A percentile compares a stretch with the other conserved stretches of the same genome.
Evolutionary conservation across 2,888 invertebrate genomes (phyloP).

Genomic region (Pterobdella sp.): DNA sequence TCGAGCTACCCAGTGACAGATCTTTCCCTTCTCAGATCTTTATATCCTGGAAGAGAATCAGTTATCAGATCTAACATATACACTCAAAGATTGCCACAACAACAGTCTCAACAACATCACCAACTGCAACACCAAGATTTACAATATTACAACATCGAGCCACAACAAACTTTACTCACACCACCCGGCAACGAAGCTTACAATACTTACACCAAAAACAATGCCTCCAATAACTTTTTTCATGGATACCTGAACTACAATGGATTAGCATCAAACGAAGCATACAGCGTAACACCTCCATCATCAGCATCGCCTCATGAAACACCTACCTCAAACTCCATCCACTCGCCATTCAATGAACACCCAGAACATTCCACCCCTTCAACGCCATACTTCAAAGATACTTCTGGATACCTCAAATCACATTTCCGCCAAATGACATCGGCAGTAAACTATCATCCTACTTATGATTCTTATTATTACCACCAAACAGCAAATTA

Average conservation of each 20-base stretch:
- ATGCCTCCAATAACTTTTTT: slow-evolving; percentile 28
- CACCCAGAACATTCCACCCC: slow-evolving; percentile 13
- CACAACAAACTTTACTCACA: slow-evolving; percentile 68
- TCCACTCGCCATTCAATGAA: not conserved
- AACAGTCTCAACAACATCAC: not conserved
- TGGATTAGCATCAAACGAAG: slow-evolving; percentile 40
- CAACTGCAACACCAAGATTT: slow-evolving; percentile 5
- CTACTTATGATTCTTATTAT: slow-evolving; percentile 21
- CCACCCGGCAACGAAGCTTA: slow-evolving; percentile 66
- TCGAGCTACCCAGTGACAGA: slow-evolving; percentile 6
- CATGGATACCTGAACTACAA: slow-evolving; percentile 28
- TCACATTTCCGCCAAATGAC: not conserved
- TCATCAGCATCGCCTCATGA: slow-evolving; percentile 92
- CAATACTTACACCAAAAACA: not conserved
- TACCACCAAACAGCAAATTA: slow-evolving; percentile 19
- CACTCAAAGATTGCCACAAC: slow-evolving; percentile 40
- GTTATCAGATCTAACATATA: slow-evolving; percentile 68
- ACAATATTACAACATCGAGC: slow-evolving; percentile 39
- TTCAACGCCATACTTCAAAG: not conserved
- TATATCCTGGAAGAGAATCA: slow-evolving; percentile 86
- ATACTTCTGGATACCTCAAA: not conserved
- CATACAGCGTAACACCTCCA: slow-evolving; percentile 82
- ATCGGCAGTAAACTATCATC: slow-evolving; percentile 5
- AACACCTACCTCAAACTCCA: slow-evolving; percentile 26
- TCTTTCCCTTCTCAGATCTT: slow-evolving; percentile 69